A percentile compares a stretch with the other conserved stretches of the same genome.
Conservation (phyloP, 2,797 vertebrate genomes). For the Danio aesculapii region DNA sequence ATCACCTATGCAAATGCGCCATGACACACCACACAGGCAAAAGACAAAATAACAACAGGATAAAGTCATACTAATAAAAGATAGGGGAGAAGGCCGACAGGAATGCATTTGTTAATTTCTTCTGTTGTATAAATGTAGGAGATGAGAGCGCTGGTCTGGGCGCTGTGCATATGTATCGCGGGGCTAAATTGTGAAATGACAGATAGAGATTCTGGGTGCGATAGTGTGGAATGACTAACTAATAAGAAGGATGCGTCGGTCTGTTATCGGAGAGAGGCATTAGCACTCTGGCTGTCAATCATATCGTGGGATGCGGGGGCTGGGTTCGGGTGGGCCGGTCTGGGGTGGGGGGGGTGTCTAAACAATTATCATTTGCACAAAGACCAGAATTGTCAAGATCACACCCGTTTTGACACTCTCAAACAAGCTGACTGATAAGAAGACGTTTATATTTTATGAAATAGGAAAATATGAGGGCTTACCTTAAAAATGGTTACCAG, state of each 20-base stretch:
- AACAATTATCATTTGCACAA: constrained; percentile 62
- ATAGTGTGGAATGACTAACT: constrained; percentile 88
- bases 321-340: constrained; percentile 67
- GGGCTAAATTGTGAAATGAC: constrained; percentile 87
- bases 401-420: constrained; percentile 34
- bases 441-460: not conserved
- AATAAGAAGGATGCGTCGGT: constrained; percentile 86
- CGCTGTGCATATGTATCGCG: constrained; percentile 85
- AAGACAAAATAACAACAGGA: constrained; percentile 1
- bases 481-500: not conserved
- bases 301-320: constrained; percentile 79
- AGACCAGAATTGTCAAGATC: constrained; percentile 51
- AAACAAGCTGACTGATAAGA: constrained; percentile 10
- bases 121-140: constrained; percentile 80
- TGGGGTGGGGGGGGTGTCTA: constrained; percentile 29
- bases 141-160: constrained; percentile 80
- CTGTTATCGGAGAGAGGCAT: constrained; percentile 84
- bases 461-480: not conserved
- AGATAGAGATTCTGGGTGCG: constrained; percentile 87
- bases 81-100: not conserved
- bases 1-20: constrained; percentile 10
- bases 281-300: constrained; percentile 85
- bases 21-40: not conserved
- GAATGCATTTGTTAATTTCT: constrained; percentile 67
- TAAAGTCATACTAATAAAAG: constrained; percentile 36